Conservation (phyloP, 2,888 invertebrate species). For the Ophion slaviceki region DNA sequence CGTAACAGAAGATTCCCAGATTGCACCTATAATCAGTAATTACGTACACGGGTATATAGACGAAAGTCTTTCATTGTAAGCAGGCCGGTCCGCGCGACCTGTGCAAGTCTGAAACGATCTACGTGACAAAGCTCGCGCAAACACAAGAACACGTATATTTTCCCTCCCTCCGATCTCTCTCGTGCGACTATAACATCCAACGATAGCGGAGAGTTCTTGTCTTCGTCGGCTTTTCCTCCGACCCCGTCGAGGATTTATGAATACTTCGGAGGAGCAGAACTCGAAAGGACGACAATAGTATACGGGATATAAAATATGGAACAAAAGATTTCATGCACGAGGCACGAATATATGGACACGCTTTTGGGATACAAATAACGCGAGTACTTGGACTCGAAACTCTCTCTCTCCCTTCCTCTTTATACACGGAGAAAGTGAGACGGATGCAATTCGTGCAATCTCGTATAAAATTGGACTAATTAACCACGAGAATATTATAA, state of each 20-base stretch:
- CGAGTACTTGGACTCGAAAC: not conserved
- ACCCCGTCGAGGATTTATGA: constrained; percentile 39
- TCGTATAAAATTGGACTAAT: constrained; percentile 50
- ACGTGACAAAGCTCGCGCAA: constrained; percentile 63
- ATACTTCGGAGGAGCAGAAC: constrained; percentile 24
- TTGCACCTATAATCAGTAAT: not conserved
- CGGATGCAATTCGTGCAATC: not conserved
- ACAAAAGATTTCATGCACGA: constrained; percentile 16
- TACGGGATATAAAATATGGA: constrained; percentile 16
- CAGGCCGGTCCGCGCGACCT: constrained; percentile 46
- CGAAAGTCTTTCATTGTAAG: constrained; percentile 20
- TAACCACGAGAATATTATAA: constrained; percentile 57
- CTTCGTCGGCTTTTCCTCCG: constrained; percentile 34
- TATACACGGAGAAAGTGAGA: not conserved
- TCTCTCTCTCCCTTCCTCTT: not conserved
- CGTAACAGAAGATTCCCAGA: not conserved
- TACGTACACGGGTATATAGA: not conserved
- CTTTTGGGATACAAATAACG: not conserved
- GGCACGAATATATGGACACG: not conserved
- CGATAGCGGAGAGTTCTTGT: constrained; percentile 47
- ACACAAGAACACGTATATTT: constrained; percentile 3
- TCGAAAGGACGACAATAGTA: constrained; percentile 16
- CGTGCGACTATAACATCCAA: constrained; percentile 34
- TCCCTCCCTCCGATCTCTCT: constrained; percentile 3
- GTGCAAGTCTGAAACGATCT: constrained; percentile 62